Conservation (phyloP, 2,113 vertebrate genomes). For the Neomonachus schauinslandi region DNA sequence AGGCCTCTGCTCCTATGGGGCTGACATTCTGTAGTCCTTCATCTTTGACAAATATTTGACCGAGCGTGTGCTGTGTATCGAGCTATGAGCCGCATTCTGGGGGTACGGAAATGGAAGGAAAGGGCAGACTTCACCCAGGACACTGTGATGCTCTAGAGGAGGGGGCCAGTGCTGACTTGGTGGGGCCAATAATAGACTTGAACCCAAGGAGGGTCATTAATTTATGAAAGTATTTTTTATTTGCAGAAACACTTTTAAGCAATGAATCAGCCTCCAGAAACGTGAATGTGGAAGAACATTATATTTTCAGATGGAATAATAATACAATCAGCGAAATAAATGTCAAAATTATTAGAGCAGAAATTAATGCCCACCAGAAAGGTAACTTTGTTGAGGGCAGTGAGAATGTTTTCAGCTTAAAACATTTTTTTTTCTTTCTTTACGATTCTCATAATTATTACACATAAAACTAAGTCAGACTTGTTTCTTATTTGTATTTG, state of each 20-base stretch:
- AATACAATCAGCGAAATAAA: constrained; percentile 87
- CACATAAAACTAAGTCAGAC: too few relatives aligned
- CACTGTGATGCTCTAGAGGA: accelerated
- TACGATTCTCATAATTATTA: not conserved
- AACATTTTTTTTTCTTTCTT: not conserved
- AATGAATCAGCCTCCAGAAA: constrained; percentile 81
- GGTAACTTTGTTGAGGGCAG: not conserved
- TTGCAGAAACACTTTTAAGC: constrained; percentile 72
- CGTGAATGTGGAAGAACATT: constrained; percentile 91
- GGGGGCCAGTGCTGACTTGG: accelerated
- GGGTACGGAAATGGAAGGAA: not conserved
- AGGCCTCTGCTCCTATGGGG: not conserved
- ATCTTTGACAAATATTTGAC: accelerated
- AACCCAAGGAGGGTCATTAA: too few relatives aligned
- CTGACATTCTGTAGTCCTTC: too few relatives aligned
- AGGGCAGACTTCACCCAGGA: not conserved
- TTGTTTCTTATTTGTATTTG: not conserved
- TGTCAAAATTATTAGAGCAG: constrained; percentile 81
- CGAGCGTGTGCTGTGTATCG: accelerated
- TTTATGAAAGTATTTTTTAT: not conserved
- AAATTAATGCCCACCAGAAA: constrained; percentile 43
- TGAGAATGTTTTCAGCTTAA: too few relatives aligned
- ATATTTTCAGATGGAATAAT: constrained; percentile 90
- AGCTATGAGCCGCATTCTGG: accelerated
- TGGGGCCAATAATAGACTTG: not conserved